Evolutionary conservation across 2,113 vertebrate genomes (phyloP), one percentile per base, ranked within the genome.

Genomic region (Pachyramphus minor): DNA sequence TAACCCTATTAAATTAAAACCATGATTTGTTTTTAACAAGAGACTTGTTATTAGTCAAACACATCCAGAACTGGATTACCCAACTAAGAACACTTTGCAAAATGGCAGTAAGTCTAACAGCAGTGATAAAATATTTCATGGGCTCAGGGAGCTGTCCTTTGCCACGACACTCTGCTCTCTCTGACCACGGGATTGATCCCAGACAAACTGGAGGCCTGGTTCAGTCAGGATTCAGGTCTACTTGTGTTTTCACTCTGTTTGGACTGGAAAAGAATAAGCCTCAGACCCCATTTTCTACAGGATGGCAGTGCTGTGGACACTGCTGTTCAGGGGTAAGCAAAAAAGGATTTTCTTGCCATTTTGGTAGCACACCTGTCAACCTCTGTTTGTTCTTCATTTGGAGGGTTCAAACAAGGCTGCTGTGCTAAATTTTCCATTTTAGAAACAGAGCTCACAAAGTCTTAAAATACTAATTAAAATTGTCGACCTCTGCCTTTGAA

Each of bases 1-100:
- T 95, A 96, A 94, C 73, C n/a, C 89, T 84, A 91, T 93, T 94
- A 91, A 93, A 88, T 79, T 92, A 91, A 96, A 94, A 82, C 84
- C 84, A 84, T 88, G 12, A 89, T 95, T 95, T 81, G 50, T 85
- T 90, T 92, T 90, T 92, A 94, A 87, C 82, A 69, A 53, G 62
- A 91, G 85, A 93, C 81, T 35, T 93, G 37, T 60, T 89, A 47
- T 87, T 95, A 85, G 66, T 64, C 58, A 84, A 82, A 81, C 47
- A 53, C 73, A 94, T 69, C 73, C 91, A 64, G 78, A 83, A 77
- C 52, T 45, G 63, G 62, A 90, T 89, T 90, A 84, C 41, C 55
- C 69, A 77, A n/a, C 86, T 75, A 88, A 79, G 64, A 89, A 8
- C 62, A 76, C 55, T 41, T 37, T 56, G 53, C 59, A 86, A 87